Evolutionary conservation across 2,888 invertebrate species (phyloP), one percentile per base, ranked within the genome.

Genomic region (Nephrotoma guestfalica): DNA sequence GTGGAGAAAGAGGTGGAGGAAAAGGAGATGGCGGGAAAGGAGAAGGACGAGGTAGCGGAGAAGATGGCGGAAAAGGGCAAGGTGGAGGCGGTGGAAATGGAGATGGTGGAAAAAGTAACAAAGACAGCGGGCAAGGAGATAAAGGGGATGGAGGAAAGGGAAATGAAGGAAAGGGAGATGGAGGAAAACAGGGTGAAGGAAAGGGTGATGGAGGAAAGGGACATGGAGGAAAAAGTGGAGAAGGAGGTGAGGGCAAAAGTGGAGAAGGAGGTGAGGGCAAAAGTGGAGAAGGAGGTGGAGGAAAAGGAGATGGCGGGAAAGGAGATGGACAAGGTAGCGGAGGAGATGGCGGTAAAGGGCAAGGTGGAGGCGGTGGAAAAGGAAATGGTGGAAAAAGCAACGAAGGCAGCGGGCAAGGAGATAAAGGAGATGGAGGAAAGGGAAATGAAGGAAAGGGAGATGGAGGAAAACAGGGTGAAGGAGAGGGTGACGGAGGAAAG

Each of bases 401-500:
- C 1, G 84, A 41, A 3, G 30, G 30, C 2, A 86, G 51, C 2
- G 51, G 30, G n/a, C n/a, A 86, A 30, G 30, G 30, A 30, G 30
- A 30, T 30, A 3, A 11, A 0, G 2, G 3, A 30, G 30, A 3
- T 30, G 30, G 30, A 0, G 30, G 30, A 30, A 30, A 2, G 2
- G 0, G 30, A 30, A 30, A 2, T 30, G 30, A 2, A 0, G 47
- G 13, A 47, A 2, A 47, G 2, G 47, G 11, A 11, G 15, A 18
- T 83, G 13, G 15, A 5, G 9, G 9, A 11, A 11, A 13, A 13
- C 1, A 2, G 0, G 11, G 2, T 11, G 2, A 13, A 13, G 47
- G 88, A 42, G 88, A 88, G 41, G 86, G 88, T 88, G 40, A 86
- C 87, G 84, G 87, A 87, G 87, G 88, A 71, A 87, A 30, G 30